Base-by-base conservation (phyloP, 2,797 vertebrate species). In the Chelidonichthys spinosus region DNA sequence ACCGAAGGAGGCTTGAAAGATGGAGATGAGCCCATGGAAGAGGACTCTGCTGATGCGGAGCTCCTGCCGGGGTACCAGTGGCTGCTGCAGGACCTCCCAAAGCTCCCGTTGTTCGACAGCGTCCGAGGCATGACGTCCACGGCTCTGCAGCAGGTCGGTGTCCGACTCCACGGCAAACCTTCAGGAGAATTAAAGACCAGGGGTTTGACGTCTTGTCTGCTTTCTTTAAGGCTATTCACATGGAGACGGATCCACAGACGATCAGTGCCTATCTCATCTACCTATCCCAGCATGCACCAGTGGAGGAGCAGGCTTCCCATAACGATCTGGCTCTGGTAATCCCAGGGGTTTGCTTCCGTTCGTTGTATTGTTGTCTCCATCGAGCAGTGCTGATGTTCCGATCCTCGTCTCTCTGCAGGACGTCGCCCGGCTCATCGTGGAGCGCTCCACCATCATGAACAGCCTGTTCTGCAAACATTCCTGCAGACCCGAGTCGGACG, bases 391-490 rank as follows among this genome's bases (percentile, higher is more conserved):
- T 86, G 62, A 82, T 58, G 54, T 14, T 59, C 13, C 49, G 2
- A 6, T 40, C 0, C 13, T 44, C 9, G 2, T 2, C 42, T 63
- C 61, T 44, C 46, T 70, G 2, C 4, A 99, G 98, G 98, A 99
- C 1, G 95, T 99, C 1, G 98, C 98, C 36, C 93, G 98, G 2
- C 95, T 99, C 15, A 97, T 98, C 0, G 98, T 99, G 17, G 98
- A 99, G 61, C 98, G 98, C 18, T 98, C 98, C 68, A 99, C 97
- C 89, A 98, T 99, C 92, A 99, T 99, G 98, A 96, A 97, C 77
- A 97, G 95, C 90, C 95, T 99, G 56, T 99, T 99, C 90, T 96
- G 96, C 18, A 99, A 95, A 92, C 96, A 97, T 35, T 95, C 95
- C 0, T 96, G 93, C 92, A 90, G 95, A 9, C 92, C 96, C 0